These are phyloP conservation scores for Ochlodes sylvanus DNA, from an alignment of 2,888 invertebrate species.

Conservation along the genomic window DNA sequence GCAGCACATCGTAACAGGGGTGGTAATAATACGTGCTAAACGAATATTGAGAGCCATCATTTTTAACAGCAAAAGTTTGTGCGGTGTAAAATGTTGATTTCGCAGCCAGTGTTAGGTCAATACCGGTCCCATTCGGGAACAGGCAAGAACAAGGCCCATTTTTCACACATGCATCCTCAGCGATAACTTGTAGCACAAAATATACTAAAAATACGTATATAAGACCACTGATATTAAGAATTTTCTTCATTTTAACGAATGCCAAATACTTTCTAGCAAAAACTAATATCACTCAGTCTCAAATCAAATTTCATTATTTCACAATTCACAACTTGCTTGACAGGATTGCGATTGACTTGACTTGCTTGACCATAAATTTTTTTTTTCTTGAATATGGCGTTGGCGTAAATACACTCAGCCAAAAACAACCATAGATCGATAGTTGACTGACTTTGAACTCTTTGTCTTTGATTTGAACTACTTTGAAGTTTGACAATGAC, in stretches of 20 bases:
- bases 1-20: slow-evolving; percentile 67
- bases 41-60: slow-evolving; percentile 53
- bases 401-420: too few species aligned
- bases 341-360: neutral
- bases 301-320: neutral
- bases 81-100: slow-evolving; percentile 60
- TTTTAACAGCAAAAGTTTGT: slow-evolving; percentile 53
- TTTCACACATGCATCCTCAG: slow-evolving; percentile 63
- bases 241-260: slow-evolving; percentile 20
- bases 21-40: slow-evolving; percentile 71
- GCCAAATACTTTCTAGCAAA: slow-evolving; percentile 3
- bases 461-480: too few species aligned
- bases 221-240: slow-evolving; percentile 43
- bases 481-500: too few species aligned
- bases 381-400: too few species aligned
- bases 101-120: slow-evolving; percentile 67
- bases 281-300: neutral
- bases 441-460: too few species aligned
- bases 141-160: slow-evolving; percentile 72
- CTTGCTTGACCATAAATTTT: too few species aligned
- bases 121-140: slow-evolving; percentile 79
- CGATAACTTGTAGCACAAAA: slow-evolving; percentile 40
- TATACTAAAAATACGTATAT: slow-evolving; percentile 37
- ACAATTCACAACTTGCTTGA: neutral
- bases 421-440: too few species aligned